Evolutionary conservation across 2,888 invertebrate genomes (phyloP), one percentile per base, ranked within the genome.

Genomic region (Candidula unifasciata): DNA sequence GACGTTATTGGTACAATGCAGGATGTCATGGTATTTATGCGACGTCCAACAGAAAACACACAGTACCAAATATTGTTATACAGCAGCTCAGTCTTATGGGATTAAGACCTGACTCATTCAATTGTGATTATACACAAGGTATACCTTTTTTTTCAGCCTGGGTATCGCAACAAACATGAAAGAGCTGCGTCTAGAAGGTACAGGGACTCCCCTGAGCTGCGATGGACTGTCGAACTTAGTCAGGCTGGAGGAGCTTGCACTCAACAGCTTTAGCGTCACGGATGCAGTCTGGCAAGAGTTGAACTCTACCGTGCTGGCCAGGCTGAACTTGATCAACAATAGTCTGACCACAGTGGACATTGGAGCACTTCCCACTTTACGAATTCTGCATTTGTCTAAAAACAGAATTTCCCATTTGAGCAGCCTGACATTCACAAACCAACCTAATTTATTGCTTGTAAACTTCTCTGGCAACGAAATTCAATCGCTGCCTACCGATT

Each of bases 381-480:
- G 33, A 13, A n/a, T 80, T n/a, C 30, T 86, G 35, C 74, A 64
- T 2, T 57, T 86, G 76, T 54, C 66, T 6, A 54, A 33, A 16
- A 86, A 86, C 68, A 60, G 35, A 52, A 82, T 86, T 30, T 33
- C 66, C 1, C 3, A 8, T 13, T 0, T 86, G 21, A 64, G 73
- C 35, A 60, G 54, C 27, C 8, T 13, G 5, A 80, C 82, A 5
- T 84, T 86, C 44, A 24, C 66, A 5, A 66, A 69, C 18, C 82
- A 80, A 24, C 64, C 37, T 0, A 66, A 27, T 27, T 33, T 86
- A 27, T 27, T 27, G 13, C 33, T 37, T 10, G 30, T 86, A 10
- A 82, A 86, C 66, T 35, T 86, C 35, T 84, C 84, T 21, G 6
- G 33, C 30, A 86, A 86, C 80, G 44, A 35, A 52, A 33, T 86